Evolutionary conservation across 2,888 invertebrate species (phyloP).

Genomic region (Pandemis heparana): DNA sequence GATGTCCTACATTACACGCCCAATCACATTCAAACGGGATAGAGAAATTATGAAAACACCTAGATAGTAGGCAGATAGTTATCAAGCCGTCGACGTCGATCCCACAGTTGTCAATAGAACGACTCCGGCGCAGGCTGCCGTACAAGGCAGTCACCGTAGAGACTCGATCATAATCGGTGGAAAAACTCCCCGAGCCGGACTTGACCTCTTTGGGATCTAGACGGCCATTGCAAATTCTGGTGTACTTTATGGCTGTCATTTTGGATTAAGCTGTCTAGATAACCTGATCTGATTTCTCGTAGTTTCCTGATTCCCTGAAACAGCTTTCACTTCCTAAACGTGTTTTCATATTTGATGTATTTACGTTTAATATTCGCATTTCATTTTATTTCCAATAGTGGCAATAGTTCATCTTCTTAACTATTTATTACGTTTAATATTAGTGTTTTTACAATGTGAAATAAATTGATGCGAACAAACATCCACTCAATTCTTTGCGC

Average conservation of each 20-base stretch:
- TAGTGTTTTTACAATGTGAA: not conserved
- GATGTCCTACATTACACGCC: slow-evolving; percentile 48
- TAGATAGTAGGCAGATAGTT: slow-evolving; percentile 71
- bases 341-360: slow-evolving; percentile 15
- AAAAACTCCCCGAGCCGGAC: slow-evolving; percentile 81
- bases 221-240: slow-evolving; percentile 51
- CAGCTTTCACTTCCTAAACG: slow-evolving; percentile 41
- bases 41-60: slow-evolving; percentile 76
- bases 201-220: slow-evolving; percentile 72
- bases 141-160: slow-evolving; percentile 73
- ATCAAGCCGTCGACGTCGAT: slow-evolving; percentile 69
- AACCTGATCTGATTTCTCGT: slow-evolving; percentile 42
- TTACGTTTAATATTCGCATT: not conserved
- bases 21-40: slow-evolving; percentile 62
- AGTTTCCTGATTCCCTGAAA: slow-evolving; percentile 35
- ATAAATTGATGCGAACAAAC: slow-evolving; percentile 9
- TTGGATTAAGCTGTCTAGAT: slow-evolving; percentile 39
- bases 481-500: slow-evolving; percentile 24
- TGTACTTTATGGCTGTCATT: slow-evolving; percentile 42
- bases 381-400: not conserved
- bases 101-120: slow-evolving; percentile 81
- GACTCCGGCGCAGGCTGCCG: slow-evolving; percentile 72
- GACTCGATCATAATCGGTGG: slow-evolving; percentile 76
- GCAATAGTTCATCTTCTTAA: not conserved
- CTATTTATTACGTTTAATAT: not conserved